These are phyloP conservation scores for Pseudomyrmex concolor DNA, from an alignment of 1,140 invertebrate genomes.

Conservation along the genomic window DNA sequence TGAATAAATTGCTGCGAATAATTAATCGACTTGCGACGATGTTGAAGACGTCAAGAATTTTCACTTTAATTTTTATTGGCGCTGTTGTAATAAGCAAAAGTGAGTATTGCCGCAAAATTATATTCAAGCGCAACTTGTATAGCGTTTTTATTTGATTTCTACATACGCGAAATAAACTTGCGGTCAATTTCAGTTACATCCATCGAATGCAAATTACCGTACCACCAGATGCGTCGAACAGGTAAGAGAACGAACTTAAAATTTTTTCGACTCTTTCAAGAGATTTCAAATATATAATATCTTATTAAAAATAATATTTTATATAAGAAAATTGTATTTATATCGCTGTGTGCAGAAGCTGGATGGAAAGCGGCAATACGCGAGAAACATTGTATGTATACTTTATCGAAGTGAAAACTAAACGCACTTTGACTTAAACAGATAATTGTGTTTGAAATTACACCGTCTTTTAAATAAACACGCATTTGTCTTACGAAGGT, in stretches of 20 bases:
- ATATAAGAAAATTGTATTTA: not conserved
- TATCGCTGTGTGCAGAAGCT: not conserved
- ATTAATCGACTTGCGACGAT: not conserved
- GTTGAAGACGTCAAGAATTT: not conserved
- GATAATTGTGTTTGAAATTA: no score
- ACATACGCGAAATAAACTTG: not conserved
- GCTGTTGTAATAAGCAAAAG: not conserved
- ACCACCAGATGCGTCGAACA: not conserved
- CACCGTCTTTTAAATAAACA: not conserved
- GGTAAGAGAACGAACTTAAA: slow-evolving; percentile 3
- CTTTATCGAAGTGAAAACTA: not conserved
- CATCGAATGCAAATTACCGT: not conserved
- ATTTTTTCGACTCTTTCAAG: not conserved
- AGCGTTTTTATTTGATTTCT: not conserved
- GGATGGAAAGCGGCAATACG: not conserved
- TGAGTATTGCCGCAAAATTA: slow-evolving; percentile 4
- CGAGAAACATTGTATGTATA: slow-evolving; percentile 11
- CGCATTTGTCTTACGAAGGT: slow-evolving; percentile 36
- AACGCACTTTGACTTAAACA: not conserved
- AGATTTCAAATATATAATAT: not conserved
- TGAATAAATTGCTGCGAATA: not conserved
- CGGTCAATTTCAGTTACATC: not conserved
- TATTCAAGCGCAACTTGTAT: no score
- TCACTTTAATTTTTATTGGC: not conserved
- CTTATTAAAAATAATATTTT: not conserved